Percentiles rank a stretch among this genome's conserved stretches.
These are phyloP conservation scores for Heteronetta atricapilla DNA, from an alignment of 2,113 vertebrate species.

Conservation along the genomic window DNA sequence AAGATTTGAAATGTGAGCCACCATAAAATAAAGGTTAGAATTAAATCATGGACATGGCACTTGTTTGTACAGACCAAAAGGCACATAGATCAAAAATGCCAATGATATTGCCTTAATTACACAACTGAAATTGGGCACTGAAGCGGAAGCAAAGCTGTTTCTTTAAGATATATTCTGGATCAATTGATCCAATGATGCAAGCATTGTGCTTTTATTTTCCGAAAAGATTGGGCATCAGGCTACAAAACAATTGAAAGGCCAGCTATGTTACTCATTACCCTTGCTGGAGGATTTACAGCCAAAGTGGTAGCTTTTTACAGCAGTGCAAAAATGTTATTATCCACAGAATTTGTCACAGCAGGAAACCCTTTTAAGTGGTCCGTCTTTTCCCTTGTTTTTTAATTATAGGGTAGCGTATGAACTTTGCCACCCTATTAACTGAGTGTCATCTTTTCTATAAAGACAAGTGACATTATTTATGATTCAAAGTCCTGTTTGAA, in stretches of 20 bases:
- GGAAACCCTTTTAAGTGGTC: constrained; percentile 33
- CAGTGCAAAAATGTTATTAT: background rate
- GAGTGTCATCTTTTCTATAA: constrained; percentile 1
- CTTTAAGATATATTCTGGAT: constrained; percentile 32
- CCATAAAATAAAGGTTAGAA: constrained; percentile 11
- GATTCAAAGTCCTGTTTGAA: background rate
- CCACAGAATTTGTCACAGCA: constrained; percentile 7
- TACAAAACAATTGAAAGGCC: background rate
- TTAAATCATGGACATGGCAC: constrained; percentile 18
- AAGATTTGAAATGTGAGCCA: background rate
- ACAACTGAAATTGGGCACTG: background rate
- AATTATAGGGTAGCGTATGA: background rate
- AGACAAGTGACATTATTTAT: background rate
- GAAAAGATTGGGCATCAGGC: background rate
- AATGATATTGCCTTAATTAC: constrained; percentile 64
- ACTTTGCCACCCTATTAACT: constrained; percentile 31
- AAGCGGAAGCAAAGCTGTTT: constrained; percentile 29
- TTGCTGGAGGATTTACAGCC: constrained; percentile 31
- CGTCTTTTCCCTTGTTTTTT: constrained; percentile 36
- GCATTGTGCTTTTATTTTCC: background rate
- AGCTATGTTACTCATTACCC: background rate
- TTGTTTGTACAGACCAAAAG: constrained; percentile 46
- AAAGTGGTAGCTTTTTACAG: background rate
- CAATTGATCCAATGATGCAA: background rate
- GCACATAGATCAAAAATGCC: constrained; percentile 45